Evolutionary conservation across 64 coral and sea anemone genomes (phyloP), one percentile per base, ranked within the genome.

Genomic region (Porites lutea): DNA sequence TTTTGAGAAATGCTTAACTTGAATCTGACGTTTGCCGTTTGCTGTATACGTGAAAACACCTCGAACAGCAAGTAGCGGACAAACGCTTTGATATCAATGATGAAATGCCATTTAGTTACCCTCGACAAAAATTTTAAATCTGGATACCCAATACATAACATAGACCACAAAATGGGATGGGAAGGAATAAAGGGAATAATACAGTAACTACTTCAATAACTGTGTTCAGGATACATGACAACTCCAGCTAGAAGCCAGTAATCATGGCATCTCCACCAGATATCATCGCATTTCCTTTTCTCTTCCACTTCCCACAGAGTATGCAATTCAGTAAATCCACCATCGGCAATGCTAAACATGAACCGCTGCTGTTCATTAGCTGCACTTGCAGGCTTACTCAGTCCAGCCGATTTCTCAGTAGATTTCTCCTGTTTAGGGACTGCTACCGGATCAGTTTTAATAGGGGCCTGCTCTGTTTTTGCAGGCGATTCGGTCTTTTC

Each of bases 201-300:
- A 37, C 27, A 37, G 27, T 37, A 37, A 37, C 27, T 37, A 37
- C 27, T 37, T 37, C 27, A 37, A 37, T 37, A 50, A 84, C 10
- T n/a, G 52, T 19, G 59, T 51, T 18, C 88, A 99, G 97, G 97
- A 99, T 99, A 99, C 97, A 87, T 92, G 53, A 95, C 94, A 78
- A 99, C 89, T 49, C 97, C 97, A 71, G 97, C 97, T 15, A 99
- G 88, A 57, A 99, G 88, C 97, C 97, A 99, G 61, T 99, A 99
- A 61, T 99, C 97, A 65, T 99, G 97, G 53, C 93, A 96, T 65
- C 97, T 90, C 97, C 97, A 99, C 97, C 97, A 99, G 22, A 99
- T 99, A 9, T 99, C 94, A 75, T 98, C 94, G 19, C 91, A 93
- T 22, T 98, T 98, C 49, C 94, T 82, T 64, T 93, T 98, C 60